phyloP scores from a whole-genome alignment of 2,888 invertebrate species.

The Reticulitermes lucifugus region DNA sequence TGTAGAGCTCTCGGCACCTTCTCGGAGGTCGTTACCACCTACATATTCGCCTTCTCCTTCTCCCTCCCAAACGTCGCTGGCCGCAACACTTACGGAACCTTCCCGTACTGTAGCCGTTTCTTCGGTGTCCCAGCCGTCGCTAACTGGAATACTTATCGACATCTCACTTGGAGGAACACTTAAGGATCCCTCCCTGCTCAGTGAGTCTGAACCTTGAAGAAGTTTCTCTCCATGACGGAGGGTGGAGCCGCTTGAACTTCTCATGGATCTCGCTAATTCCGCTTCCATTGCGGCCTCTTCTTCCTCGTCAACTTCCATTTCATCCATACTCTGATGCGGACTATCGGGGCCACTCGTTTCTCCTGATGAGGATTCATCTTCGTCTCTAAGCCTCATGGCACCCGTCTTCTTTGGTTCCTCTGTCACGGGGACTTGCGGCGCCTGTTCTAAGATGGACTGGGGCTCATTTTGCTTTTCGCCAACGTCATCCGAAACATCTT shows the following conservation, averaged over 20 bases:
- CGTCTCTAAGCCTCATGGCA: conserved; percentile 46
- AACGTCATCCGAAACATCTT: conserved; percentile 56
- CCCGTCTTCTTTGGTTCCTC: conserved; percentile 41
- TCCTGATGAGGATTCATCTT: conserved; percentile 77
- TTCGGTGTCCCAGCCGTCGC: conserved; percentile 63
- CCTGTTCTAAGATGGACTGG: background rate
- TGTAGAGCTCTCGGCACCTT: conserved; percentile 51
- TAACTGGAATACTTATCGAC: conserved; percentile 60
- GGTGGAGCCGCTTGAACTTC: conserved; percentile 64
- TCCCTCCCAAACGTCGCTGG: conserved; percentile 51
- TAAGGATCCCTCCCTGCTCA: conserved; percentile 63
- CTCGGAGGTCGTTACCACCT: conserved; percentile 58
- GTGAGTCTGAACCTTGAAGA: conserved; percentile 60
- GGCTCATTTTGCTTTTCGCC: conserved; percentile 42
- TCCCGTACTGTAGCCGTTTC: conserved; percentile 61
- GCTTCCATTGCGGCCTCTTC: conserved; percentile 50
- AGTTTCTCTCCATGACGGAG: conserved; percentile 59
- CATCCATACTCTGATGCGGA: conserved; percentile 80
- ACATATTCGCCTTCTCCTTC: conserved; percentile 51
- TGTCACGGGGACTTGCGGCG: background rate
- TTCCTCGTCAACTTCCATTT: conserved; percentile 72
- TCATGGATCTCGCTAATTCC: conserved; percentile 59
- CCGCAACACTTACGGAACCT: conserved; percentile 56
- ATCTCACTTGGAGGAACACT: conserved; percentile 63
- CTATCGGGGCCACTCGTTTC: conserved; percentile 92